A percentile compares a stretch with the other conserved stretches of the same genome.
Evolutionary conservation across 2,113 vertebrate species (phyloP).

Genomic region (Pongo abelii): DNA sequence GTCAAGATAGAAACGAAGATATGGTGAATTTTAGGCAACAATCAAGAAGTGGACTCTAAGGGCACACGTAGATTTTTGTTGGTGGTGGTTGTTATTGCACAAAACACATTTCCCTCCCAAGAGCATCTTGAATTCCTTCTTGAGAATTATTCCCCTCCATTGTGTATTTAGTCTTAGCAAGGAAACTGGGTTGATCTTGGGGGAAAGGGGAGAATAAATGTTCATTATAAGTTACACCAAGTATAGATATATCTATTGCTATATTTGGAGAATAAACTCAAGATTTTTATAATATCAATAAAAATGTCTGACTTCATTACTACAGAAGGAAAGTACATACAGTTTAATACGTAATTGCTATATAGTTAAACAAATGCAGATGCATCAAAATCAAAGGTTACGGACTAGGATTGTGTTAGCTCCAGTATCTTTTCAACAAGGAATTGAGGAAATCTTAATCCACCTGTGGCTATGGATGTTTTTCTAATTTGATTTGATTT

Average conservation of each 20-base stretch:
- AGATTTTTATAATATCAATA: not conserved
- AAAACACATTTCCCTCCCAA: not conserved
- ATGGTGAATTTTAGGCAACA: not conserved
- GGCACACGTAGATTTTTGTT: not conserved
- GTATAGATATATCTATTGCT: not conserved
- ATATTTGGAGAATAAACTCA: not conserved
- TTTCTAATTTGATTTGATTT: not conserved
- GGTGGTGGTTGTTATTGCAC: rapidly evolving
- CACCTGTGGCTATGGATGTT: rapidly evolving
- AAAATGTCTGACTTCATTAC: not conserved
- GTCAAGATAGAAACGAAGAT: not conserved
- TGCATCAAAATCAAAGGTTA: not conserved
- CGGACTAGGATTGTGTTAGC: not conserved
- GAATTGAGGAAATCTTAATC: not conserved
- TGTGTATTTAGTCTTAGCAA: slow-evolving; percentile 12
- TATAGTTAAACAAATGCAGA: not conserved
- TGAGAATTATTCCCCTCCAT: not conserved
- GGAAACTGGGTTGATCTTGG: not conserved
- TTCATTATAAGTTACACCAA: not conserved
- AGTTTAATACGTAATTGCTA: not conserved
- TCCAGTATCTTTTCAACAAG: not conserved
- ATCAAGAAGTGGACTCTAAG: not conserved
- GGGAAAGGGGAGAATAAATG: not conserved
- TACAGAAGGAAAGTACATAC: not conserved
- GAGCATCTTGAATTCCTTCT: not conserved